Percentiles rank a stretch among this genome's conserved stretches.
These are phyloP conservation scores for Petrolisthes cinctipes DNA, from an alignment of 2,888 invertebrate species.

Conservation along the genomic window DNA sequence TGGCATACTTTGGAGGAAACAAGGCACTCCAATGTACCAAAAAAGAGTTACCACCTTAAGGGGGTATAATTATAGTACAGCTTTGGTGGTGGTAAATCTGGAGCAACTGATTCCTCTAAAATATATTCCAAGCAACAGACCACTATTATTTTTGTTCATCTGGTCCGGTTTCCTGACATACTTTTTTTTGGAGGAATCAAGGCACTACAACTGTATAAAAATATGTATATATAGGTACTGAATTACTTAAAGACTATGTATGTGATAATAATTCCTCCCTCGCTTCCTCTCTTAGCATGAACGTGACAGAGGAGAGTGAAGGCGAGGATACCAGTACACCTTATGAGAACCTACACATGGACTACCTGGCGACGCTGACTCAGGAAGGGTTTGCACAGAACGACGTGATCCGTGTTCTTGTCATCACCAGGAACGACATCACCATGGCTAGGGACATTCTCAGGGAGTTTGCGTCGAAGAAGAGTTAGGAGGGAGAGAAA, in stretches of 20 bases:
- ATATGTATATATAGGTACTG: neutral
- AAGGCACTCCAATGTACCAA: neutral
- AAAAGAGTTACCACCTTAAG: no score
- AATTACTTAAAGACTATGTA: neutral
- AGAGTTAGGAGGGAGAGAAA: conserved; percentile 43
- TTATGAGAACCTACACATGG: conserved; percentile 91
- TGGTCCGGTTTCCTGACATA: no score
- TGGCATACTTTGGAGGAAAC: neutral
- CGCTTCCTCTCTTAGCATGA: conserved; percentile 25
- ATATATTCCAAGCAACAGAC: no score
- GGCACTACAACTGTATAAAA: neutral
- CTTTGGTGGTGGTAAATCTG: no score
- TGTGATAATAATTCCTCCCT: neutral
- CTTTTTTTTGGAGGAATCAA: neutral
- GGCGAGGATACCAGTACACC: conserved; percentile 70
- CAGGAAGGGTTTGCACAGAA: conserved; percentile 92
- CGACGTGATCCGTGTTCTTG: conserved; percentile 89
- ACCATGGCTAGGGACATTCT: conserved; percentile 96
- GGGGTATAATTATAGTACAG: no score
- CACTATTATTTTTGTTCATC: no score
- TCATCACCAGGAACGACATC: conserved; percentile 92
- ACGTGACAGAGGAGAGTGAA: conserved; percentile 36
- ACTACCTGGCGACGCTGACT: conserved; percentile 88
- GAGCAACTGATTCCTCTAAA: no score
- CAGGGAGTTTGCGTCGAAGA: conserved; percentile 81